A percentile compares a stretch with the other conserved stretches of the same genome.
phyloP scores from a whole-genome alignment of 2,113 vertebrate species.

The Burhinus bistriatus region DNA sequence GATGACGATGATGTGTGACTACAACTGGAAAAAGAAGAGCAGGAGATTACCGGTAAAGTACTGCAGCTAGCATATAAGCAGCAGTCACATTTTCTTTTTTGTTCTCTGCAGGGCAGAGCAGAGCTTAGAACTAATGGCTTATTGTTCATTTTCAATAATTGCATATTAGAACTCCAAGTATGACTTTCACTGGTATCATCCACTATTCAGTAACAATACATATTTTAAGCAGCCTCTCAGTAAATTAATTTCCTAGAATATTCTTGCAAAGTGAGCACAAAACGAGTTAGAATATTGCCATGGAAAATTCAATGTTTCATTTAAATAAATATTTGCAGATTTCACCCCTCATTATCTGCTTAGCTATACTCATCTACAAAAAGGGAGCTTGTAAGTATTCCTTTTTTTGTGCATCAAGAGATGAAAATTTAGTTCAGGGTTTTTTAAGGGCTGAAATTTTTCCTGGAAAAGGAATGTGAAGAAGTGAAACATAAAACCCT shows the following conservation, averaged over 20 bases:
- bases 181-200: not conserved
- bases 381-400: not conserved
- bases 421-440: not conserved
- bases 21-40: not conserved
- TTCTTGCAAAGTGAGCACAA: conserved; percentile 18
- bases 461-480: not conserved
- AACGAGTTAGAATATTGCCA: not conserved
- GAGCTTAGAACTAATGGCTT: conserved; percentile 12
- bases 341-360: not conserved
- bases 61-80: not conserved
- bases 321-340: conserved; percentile 35
- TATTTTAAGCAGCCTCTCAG: not conserved
- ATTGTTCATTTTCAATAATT: conserved; percentile 40
- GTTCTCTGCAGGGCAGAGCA: not conserved
- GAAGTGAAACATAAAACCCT: not conserved
- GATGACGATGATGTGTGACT: not conserved
- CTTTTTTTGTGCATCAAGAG: not conserved
- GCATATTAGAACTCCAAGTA: not conserved
- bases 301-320: conserved; percentile 15
- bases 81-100: not conserved
- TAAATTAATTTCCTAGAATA: conserved; percentile 33
- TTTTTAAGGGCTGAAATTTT: not conserved
- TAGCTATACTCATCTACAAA: not conserved
- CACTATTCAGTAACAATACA: not conserved
- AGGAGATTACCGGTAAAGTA: not conserved